Conservation (phyloP, 2,113 vertebrate species). For the Oncorhynchus kisutch region DNA sequence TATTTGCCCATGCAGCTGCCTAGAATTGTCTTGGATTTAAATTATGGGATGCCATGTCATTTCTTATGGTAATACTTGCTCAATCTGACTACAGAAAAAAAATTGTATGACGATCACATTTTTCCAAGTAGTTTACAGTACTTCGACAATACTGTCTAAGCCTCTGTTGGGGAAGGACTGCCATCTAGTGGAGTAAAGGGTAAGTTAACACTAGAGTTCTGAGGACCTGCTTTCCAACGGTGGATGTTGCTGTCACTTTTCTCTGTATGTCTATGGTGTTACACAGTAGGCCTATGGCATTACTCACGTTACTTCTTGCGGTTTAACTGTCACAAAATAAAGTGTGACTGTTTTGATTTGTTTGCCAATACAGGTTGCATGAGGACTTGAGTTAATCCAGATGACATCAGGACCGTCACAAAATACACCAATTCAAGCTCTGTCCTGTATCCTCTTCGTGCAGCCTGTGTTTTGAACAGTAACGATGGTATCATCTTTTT, state of each 20-base stretch:
- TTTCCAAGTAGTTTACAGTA: too few relatives aligned
- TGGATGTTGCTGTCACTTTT: too few relatives aligned
- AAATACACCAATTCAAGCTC: too few relatives aligned
- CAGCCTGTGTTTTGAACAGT: neutral
- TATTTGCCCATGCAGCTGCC: too few relatives aligned
- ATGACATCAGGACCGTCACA: too few relatives aligned
- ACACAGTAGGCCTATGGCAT: neutral
- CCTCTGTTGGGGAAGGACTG: constrained; percentile 4
- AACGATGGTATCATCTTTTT: neutral
- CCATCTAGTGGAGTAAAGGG: constrained; percentile 35
- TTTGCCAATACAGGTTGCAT: neutral
- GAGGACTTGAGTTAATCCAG: neutral
- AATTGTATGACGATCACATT: too few relatives aligned
- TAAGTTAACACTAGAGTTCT: neutral
- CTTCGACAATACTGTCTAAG: neutral
- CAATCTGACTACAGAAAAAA: too few relatives aligned
- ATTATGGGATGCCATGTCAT: too few relatives aligned
- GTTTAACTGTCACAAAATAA: neutral
- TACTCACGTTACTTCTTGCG: neutral
- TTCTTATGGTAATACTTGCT: too few relatives aligned
- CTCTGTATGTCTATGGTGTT: neutral
- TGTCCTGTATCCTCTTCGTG: neutral
- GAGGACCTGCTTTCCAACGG: too few relatives aligned
- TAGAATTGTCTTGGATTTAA: too few relatives aligned
- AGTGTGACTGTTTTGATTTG: neutral